Percentiles rank a stretch among this genome's conserved stretches.
Conservation (phyloP, 2,888 invertebrate species). For the Ectemnius cavifrons region DNA sequence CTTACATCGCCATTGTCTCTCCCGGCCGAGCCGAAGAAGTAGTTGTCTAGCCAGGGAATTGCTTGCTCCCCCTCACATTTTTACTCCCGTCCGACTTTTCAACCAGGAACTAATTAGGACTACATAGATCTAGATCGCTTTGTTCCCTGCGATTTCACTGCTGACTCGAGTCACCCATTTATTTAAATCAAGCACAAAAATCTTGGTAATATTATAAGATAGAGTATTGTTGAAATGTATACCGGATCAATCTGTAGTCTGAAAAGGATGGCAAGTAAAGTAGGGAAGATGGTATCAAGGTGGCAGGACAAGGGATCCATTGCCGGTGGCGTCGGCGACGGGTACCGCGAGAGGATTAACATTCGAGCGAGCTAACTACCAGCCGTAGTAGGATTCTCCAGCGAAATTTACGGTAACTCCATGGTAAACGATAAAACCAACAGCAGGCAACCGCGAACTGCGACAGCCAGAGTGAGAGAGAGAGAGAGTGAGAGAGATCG, state of each 20-base stretch:
- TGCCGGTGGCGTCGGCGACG: conserved; percentile 15
- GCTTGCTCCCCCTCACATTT: background rate
- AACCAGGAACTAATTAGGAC: too few relatives aligned
- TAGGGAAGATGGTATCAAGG: conserved; percentile 36
- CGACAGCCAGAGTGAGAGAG: conserved; percentile 37
- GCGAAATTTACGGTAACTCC: conserved; percentile 67
- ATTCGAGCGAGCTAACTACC: conserved; percentile 64
- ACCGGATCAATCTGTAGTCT: too few relatives aligned
- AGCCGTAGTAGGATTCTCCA: conserved; percentile 56
- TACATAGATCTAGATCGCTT: too few relatives aligned
- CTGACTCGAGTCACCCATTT: too few relatives aligned
- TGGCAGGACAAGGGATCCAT: too few relatives aligned
- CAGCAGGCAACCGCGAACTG: conserved; percentile 50
- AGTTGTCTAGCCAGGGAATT: conserved; percentile 17
- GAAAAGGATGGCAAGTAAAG: too few relatives aligned
- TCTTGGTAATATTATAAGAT: too few relatives aligned
- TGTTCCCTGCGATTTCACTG: too few relatives aligned
- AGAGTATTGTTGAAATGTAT: too few relatives aligned
- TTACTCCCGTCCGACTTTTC: too few relatives aligned
- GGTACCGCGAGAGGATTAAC: conserved; percentile 61
- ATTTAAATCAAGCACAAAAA: too few relatives aligned
- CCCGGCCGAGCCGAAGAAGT: conserved; percentile 16
- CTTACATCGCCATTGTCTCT: conserved; percentile 28
- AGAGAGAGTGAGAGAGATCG: conserved; percentile 23
- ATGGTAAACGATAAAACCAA: conserved; percentile 73